A percentile compares a stretch with the other conserved stretches of the same genome.
Conservation (phyloP, 1,140 invertebrate genomes). For the Drosophila sturtevanti region DNA sequence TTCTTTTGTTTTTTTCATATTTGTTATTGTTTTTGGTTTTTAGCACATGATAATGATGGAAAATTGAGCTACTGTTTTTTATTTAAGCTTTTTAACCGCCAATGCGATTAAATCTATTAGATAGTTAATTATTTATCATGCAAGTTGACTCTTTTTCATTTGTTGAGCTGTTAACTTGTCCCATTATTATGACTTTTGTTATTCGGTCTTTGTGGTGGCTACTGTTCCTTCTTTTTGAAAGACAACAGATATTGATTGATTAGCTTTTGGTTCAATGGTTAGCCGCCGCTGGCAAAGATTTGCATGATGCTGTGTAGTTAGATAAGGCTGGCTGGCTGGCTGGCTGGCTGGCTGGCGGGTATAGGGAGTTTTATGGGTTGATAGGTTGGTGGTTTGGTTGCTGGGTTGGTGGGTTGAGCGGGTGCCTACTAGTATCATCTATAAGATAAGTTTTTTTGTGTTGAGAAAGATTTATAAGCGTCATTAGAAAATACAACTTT, state of each 20-base stretch:
- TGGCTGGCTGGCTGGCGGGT: not conserved
- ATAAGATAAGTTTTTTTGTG: not conserved
- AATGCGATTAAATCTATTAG: not conserved
- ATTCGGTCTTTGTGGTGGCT: not conserved
- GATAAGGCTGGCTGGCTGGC: not conserved
- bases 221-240: not conserved
- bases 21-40: too few species aligned
- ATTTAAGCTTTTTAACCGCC: not conserved
- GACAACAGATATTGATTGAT: slow-evolving; percentile 47
- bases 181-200: slow-evolving; percentile 2
- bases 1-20: too few species aligned
- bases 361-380: not conserved
- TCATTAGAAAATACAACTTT: slow-evolving; percentile 55
- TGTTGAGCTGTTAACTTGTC: not conserved
- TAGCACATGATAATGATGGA: not conserved
- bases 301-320: slow-evolving; percentile 36
- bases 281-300: slow-evolving; percentile 45
- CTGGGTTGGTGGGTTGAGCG: not conserved
- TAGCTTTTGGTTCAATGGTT: slow-evolving; percentile 22
- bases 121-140: slow-evolving; percentile 1
- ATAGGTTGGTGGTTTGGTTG: not conserved
- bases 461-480: slow-evolving; percentile 18
- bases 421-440: not conserved
- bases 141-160: not conserved
- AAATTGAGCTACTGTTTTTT: not conserved